Conservation (phyloP, 2,888 invertebrate species). For the Tuta absoluta region DNA sequence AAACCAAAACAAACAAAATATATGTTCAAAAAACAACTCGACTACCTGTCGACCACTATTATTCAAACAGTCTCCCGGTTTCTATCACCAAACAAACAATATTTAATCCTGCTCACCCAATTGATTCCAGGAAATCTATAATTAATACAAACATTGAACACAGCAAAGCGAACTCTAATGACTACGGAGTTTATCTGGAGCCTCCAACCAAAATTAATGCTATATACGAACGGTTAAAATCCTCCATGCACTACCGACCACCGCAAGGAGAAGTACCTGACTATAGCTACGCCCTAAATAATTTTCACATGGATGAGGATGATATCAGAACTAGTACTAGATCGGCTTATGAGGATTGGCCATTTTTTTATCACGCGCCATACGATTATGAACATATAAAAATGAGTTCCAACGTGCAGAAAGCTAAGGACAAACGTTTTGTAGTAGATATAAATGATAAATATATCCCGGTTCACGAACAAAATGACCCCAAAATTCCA, state of each 20-base stretch:
- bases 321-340: conserved; percentile 59
- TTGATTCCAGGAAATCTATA: background rate
- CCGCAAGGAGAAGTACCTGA: conserved; percentile 37
- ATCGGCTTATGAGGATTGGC: conserved; percentile 56
- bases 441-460: conserved; percentile 39
- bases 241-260: conserved; percentile 51
- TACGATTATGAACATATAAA: conserved; percentile 59
- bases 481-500: conserved; percentile 49
- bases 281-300: conserved; percentile 38
- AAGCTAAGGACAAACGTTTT: conserved; percentile 64
- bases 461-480: conserved; percentile 66
- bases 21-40: background rate
- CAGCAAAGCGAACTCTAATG: conserved; percentile 40
- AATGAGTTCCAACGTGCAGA: conserved; percentile 48
- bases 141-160: background rate
- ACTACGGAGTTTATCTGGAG: conserved; percentile 36
- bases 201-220: conserved; percentile 45
- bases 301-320: conserved; percentile 59
- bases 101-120: background rate
- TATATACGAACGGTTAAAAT: conserved; percentile 50
- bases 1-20: background rate
- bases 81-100: background rate
- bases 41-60: background rate
- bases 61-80: background rate
- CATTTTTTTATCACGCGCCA: conserved; percentile 57